Evolutionary conservation across 2,113 vertebrate genomes (phyloP), one percentile per base, ranked within the genome.

Genomic region (Rhea americana): DNA sequence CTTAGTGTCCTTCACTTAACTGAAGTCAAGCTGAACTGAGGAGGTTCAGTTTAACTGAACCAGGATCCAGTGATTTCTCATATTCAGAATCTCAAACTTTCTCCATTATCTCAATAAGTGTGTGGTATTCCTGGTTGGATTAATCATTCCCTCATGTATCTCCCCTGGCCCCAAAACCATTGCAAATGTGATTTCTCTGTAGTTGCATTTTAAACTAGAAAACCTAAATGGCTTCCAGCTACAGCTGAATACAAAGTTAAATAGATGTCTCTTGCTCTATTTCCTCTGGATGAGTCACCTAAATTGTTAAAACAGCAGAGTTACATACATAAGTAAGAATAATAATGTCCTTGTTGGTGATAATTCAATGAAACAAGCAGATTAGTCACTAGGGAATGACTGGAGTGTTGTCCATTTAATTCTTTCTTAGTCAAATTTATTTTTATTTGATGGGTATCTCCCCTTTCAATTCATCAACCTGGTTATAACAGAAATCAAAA

Each of bases 221-320:
- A 89, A 61, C 6, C 22, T 76, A 94, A 91, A 75, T 90, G 25
- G 6, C 39, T 94, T 62, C 78, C 37, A 93, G 62, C 26, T 82
- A 70, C 32, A 2, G 26, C 8, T 35, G 76, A 95, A 86, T 70
- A 79, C 35, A 62, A 92, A 91, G 47, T 70, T 87, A 75, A 91
- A 85, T 72, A 73, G 26, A 82, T 62, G 37, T 58, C 30, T 82
- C 41, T 85, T 58, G 1, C 35, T 92, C 61, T 66, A 1, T 87
- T 89, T 95, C 71, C 63, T 92, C 17, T 68, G 73, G 18, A 91
- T 95, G 93, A 95, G 72, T 96, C 79, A 95, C n/a, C 75, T 63
- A 73, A 87, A 81, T 50, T 81, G 30, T 86, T 94, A 82, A 94
- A 95, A 94, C 15, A 61, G 30, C 28, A 61, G 45, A 70, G 22